Conservation (phyloP, 23 tunicate species). For the Trididemnum clinides region DNA sequence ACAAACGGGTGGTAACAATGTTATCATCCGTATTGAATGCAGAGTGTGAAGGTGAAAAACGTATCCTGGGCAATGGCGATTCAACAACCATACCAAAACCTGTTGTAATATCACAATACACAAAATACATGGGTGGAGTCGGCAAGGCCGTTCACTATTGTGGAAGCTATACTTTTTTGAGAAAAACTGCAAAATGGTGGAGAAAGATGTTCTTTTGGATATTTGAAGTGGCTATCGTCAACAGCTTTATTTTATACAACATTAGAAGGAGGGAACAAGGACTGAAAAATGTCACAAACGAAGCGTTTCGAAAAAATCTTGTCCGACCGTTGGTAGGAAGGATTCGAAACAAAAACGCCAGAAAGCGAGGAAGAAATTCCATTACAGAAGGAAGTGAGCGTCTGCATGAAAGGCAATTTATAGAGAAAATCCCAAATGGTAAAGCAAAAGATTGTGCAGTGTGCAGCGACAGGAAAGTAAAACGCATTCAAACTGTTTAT, state of each 20-base stretch:
- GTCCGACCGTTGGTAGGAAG: neutral
- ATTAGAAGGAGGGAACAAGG: constrained; percentile 10
- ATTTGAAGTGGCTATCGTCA: constrained; percentile 9
- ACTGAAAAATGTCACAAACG: neutral
- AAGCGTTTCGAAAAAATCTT: constrained; percentile 3
- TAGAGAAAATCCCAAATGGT: neutral
- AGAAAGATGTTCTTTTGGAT: constrained; percentile 15
- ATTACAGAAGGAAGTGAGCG: neutral
- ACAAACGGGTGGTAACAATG: constrained; percentile 20
- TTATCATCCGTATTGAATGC: neutral
- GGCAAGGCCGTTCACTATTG: constrained; percentile 13
- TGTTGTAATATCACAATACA: constrained; percentile 12
- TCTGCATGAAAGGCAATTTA: neutral
- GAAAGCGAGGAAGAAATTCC: neutral
- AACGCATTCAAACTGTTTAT: no score
- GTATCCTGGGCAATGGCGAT: neutral
- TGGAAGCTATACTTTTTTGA: constrained; percentile 16
- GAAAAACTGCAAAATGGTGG: constrained; percentile 5
- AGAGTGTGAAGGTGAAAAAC: neutral
- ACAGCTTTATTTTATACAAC: constrained; percentile 10
- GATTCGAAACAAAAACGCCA: constrained; percentile 8
- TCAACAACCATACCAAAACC: constrained; percentile 4
- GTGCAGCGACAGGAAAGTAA: constrained; percentile 4
- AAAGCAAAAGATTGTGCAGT: constrained; percentile 21
- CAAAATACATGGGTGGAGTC: constrained; percentile 15